Conservation (phyloP, 1,140 invertebrate species). For the Bradysia coprophila region DNA sequence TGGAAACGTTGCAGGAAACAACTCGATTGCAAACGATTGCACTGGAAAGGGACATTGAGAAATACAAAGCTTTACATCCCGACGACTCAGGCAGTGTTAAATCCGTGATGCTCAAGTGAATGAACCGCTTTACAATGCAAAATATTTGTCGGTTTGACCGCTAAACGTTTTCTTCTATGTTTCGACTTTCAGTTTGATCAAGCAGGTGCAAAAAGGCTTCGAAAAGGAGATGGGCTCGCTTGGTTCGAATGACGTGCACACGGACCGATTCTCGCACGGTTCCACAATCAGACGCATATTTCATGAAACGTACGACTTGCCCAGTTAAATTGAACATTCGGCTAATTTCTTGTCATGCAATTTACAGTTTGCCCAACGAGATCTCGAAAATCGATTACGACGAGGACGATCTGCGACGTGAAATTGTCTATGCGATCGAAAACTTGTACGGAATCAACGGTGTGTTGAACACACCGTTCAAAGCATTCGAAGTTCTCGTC, state of each 20-base stretch:
- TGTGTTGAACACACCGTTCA: constrained; percentile 97
- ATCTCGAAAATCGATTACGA: constrained; percentile 99
- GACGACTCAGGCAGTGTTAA: no score
- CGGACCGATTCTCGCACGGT: constrained; percentile 92
- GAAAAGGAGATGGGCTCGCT: constrained; percentile 96
- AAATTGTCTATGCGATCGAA: constrained; percentile 97
- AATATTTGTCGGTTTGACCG: no score
- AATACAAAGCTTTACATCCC: background rate
- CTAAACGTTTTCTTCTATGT: no score
- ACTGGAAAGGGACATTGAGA: background rate
- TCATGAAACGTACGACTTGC: constrained; percentile 59
- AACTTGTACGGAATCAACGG: constrained; percentile 93
- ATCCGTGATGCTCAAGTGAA: no score
- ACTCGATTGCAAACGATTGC: background rate
- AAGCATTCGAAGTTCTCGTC: constrained; percentile 99
- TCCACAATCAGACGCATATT: constrained; percentile 98
- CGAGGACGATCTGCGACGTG: constrained; percentile 90
- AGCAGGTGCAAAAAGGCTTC: constrained; percentile 93
- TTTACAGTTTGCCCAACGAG: constrained; percentile 82
- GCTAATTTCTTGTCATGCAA: no score
- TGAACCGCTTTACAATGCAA: no score
- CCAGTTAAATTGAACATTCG: background rate
- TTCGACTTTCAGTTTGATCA: constrained; percentile 75
- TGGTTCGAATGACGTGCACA: constrained; percentile 85
- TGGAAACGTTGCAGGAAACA: background rate